Conservation (phyloP, 2,113 vertebrate species). For the Trogon surrucura region DNA sequence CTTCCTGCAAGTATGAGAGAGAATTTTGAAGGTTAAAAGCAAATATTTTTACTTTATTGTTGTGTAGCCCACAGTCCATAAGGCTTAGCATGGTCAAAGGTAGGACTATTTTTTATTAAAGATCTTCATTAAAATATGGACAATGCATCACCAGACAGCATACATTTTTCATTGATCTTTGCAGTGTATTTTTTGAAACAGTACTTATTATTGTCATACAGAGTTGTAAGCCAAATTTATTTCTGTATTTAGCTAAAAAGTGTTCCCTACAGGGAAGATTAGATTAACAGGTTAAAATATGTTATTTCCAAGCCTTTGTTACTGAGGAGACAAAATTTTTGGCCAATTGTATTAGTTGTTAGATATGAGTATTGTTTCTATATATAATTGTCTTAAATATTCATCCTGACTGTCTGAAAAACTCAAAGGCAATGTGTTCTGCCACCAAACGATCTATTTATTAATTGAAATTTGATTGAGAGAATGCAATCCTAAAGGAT, state of each 20-base stretch:
- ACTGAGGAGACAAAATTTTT: background rate
- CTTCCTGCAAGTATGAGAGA: background rate
- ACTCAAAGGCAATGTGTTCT: background rate
- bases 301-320: background rate
- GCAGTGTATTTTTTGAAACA: background rate
- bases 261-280: background rate
- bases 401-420: background rate
- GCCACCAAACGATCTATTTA: background rate
- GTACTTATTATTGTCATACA: background rate
- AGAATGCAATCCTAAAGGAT: background rate
- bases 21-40: background rate
- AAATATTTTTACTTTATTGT: background rate
- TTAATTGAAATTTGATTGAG: background rate
- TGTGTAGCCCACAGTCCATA: background rate
- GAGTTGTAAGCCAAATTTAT: background rate
- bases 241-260: background rate
- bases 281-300: background rate
- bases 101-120: background rate
- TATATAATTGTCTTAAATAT: background rate
- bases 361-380: background rate
- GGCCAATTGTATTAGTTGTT: too few relatives aligned
- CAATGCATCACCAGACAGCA: background rate
- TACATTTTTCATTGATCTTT: background rate
- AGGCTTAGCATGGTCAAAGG: background rate
- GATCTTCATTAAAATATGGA: background rate